Evolutionary conservation across 2,113 vertebrate genomes (phyloP).

Genomic region (Petrocephalus microphthalmus): DNA sequence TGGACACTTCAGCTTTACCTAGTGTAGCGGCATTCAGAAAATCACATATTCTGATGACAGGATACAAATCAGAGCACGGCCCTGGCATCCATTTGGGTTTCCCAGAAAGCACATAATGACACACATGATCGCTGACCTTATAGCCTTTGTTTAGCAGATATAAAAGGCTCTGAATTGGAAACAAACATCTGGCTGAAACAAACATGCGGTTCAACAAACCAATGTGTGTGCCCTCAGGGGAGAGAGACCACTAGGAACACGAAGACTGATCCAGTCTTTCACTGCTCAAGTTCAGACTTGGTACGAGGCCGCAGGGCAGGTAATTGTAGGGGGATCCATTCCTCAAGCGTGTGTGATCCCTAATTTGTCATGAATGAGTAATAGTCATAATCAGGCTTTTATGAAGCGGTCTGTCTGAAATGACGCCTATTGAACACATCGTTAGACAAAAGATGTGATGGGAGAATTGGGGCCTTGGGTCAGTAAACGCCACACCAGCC

Average conservation of each 20-base stretch:
- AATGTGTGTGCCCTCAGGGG: background rate
- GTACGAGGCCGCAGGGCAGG: background rate
- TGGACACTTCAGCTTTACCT: background rate
- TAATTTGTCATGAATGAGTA: background rate
- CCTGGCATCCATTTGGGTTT: background rate
- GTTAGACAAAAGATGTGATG: background rate
- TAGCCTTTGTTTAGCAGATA: background rate
- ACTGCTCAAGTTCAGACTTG: conserved; percentile 9
- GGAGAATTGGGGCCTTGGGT: background rate
- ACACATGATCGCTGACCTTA: background rate
- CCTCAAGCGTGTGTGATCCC: background rate
- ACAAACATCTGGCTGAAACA: background rate
- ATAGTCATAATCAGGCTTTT: background rate
- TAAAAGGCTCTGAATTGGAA: background rate
- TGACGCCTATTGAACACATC: background rate
- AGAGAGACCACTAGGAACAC: background rate
- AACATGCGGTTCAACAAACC: background rate
- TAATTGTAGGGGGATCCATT: background rate
- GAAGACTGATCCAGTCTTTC: background rate
- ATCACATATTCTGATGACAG: too few species aligned
- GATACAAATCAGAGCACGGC: background rate
- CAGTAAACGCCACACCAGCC: background rate
- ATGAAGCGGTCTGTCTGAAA: background rate
- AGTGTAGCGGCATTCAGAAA: background rate
- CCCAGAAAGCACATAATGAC: background rate